phyloP scores from a whole-genome alignment of 2,797 vertebrate species.

The Sebastes ruberrimus region DNA sequence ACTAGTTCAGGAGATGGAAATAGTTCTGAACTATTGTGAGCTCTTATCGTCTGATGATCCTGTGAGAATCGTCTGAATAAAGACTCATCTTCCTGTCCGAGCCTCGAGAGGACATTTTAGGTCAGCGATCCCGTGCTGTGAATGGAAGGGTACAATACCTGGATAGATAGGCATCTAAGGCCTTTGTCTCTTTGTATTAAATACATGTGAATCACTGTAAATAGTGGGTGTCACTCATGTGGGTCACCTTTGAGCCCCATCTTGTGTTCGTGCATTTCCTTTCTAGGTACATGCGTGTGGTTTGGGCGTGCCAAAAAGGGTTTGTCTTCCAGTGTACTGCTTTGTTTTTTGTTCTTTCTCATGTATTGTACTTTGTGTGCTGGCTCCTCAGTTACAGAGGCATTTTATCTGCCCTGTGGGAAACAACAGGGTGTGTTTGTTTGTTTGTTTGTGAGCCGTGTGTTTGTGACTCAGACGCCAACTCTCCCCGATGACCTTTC shows the following conservation, averaged over 20 bases:
- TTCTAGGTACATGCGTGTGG: neutral
- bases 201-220: constrained; percentile 4
- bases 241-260: constrained; percentile 16
- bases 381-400: constrained; percentile 17
- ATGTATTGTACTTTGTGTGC: constrained; percentile 36
- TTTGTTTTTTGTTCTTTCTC: constrained; percentile 40
- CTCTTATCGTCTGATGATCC: constrained; percentile 18
- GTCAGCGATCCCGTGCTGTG: constrained; percentile 16
- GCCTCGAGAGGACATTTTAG: constrained; percentile 40
- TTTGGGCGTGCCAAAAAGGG: constrained; percentile 54
- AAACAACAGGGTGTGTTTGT: constrained; percentile 21
- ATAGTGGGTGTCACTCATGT: constrained; percentile 6
- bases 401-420: neutral
- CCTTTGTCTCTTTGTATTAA: constrained; percentile 46
- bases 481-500: constrained; percentile 19
- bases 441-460: neutral
- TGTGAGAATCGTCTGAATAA: constrained; percentile 32
- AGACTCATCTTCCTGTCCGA: constrained; percentile 22
- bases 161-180: constrained; percentile 43
- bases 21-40: constrained; percentile 16
- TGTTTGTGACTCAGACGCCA: neutral
- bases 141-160: constrained; percentile 36
- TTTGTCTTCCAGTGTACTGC: constrained; percentile 34
- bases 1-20: constrained; percentile 30
- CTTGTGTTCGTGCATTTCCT: neutral